These are phyloP conservation scores for Chiloscyllium plagiosum DNA, from an alignment of 2,113 vertebrate genomes.

Conservation along the genomic window DNA sequence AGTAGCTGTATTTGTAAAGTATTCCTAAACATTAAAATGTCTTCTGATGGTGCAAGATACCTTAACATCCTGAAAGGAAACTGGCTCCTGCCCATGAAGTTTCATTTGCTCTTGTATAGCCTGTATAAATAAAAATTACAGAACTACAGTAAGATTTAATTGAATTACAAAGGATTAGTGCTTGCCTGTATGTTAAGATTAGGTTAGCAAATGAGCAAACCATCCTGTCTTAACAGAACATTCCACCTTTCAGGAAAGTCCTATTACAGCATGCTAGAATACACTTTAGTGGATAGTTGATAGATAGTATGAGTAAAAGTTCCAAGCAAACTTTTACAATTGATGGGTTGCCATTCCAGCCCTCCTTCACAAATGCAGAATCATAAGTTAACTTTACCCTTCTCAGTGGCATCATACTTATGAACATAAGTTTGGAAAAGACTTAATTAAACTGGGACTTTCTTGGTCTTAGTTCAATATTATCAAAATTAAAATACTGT, in stretches of 20 bases:
- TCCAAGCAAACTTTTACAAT: not conserved
- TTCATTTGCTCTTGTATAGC: conserved; percentile 98
- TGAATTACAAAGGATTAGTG: not conserved
- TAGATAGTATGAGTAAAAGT: not conserved
- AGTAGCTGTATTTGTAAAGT: not conserved
- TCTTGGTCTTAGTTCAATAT: not conserved
- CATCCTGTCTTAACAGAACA: not conserved
- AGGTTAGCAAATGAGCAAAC: not conserved
- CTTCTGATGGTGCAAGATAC: conserved; percentile 49
- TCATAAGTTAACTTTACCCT: not conserved
- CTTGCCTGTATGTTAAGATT: not conserved
- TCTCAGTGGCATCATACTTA: not conserved
- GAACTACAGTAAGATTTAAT: not conserved
- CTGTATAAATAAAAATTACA: conserved; percentile 51
- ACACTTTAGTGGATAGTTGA: not conserved
- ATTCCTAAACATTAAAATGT: not conserved
- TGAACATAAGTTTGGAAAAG: not conserved
- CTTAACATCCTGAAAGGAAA: conserved; percentile 97
- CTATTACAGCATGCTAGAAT: not conserved
- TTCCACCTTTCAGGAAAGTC: not conserved
- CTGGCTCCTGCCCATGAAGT: conserved; percentile 87
- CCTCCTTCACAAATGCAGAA: not conserved
- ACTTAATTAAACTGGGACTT: not conserved
- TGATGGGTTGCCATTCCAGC: not conserved
- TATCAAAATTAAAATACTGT: not conserved